Conservation (phyloP, 1,140 invertebrate species). For the Orussus abietinus region DNA sequence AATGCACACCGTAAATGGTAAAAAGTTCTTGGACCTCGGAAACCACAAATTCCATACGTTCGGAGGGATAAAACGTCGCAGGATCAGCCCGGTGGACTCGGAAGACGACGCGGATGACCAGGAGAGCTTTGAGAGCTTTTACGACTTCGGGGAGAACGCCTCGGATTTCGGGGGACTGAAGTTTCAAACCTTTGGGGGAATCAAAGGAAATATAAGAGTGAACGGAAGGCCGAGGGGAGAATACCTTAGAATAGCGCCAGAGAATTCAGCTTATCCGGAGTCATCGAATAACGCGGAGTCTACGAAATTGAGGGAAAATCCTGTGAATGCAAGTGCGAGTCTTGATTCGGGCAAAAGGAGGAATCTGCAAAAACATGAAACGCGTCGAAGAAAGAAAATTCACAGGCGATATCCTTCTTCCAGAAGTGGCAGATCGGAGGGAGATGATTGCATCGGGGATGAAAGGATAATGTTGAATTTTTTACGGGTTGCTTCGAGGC, state of each 20-base stretch:
- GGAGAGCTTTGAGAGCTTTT: slow-evolving; percentile 1
- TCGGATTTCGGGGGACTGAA: slow-evolving; percentile 21
- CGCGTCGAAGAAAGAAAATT: neutral
- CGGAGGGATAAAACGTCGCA: slow-evolving; percentile 29
- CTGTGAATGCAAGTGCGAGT: too few species aligned
- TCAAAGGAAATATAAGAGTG: slow-evolving; percentile 22
- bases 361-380: neutral
- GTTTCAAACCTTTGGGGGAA: slow-evolving; percentile 37
- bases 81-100: neutral
- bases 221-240: too few species aligned
- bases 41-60: slow-evolving; percentile 34
- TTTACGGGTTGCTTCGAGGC: slow-evolving; percentile 11
- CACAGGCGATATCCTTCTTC: neutral
- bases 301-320: too few species aligned
- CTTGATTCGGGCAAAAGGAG: slow-evolving; percentile 6
- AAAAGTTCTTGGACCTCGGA: slow-evolving; percentile 26
- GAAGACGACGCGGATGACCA: slow-evolving; percentile 13
- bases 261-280: too few species aligned
- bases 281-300: too few species aligned
- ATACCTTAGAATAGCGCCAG: too few species aligned
- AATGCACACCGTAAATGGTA: slow-evolving; percentile 16
- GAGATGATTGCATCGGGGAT: too few species aligned
- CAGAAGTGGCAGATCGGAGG: too few species aligned
- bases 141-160: neutral
- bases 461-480: slow-evolving; percentile 19